A percentile compares a stretch with the other conserved stretches of the same genome.
phyloP scores from a whole-genome alignment of 2,888 invertebrate genomes.

The Mythimna pallens region DNA sequence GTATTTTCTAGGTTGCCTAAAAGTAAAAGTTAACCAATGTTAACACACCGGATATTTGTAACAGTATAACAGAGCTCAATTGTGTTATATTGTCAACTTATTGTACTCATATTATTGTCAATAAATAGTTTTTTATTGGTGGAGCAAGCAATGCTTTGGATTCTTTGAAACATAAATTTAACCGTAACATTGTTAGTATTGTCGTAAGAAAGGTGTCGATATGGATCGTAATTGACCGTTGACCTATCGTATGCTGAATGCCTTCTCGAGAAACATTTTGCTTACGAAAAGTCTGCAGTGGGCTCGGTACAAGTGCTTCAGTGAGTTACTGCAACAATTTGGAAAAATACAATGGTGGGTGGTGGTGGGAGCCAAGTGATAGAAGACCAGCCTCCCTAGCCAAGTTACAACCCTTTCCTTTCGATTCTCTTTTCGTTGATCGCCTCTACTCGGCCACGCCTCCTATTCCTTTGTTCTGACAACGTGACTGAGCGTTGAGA shows the following conservation, averaged over 20 bases:
- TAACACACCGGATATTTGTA: neutral
- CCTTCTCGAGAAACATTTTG: neutral
- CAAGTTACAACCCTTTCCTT: too few relatives aligned
- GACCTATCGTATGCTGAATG: neutral
- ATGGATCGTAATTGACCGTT: neutral
- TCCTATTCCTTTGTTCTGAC: too few relatives aligned
- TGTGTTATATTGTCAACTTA: neutral
- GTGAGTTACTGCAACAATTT: neutral
- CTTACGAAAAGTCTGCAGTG: neutral
- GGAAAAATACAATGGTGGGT: neutral
- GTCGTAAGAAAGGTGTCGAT: neutral
- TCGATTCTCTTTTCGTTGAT: too few relatives aligned
- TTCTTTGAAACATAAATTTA: neutral
- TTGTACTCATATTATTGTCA: neutral
- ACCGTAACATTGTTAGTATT: neutral
- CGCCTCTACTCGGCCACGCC: too few relatives aligned
- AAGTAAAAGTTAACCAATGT: constrained; percentile 5
- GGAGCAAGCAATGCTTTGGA: neutral
- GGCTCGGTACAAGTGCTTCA: neutral
- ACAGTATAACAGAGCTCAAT: neutral
- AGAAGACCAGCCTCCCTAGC: too few relatives aligned
- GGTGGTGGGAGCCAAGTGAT: neutral
- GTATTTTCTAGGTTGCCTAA: constrained; percentile 24
- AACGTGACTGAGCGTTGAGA: too few relatives aligned
- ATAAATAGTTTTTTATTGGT: neutral